Evolutionary conservation across 2,797 vertebrate species (phyloP), one percentile per base, ranked within the genome.

Genomic region (Typhlichthys eigenmanni): DNA sequence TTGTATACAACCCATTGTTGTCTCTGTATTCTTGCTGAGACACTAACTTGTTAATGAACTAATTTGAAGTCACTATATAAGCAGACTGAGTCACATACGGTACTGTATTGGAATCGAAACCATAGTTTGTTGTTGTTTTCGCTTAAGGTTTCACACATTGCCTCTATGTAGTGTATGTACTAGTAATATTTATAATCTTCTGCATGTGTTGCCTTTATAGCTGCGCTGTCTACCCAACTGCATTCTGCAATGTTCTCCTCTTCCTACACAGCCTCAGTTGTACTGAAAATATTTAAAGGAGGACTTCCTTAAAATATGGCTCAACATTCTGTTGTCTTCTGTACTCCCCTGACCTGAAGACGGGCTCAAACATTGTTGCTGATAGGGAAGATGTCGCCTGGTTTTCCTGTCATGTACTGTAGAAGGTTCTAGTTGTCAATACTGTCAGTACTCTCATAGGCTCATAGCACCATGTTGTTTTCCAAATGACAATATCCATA

Each of bases 201-300:
- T 47, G 75, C 83, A 84, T 90, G 86, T 75, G 73, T 89, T 85
- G 83, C 89, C 83, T 89, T 29, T 87, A 77, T 60, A 82, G 76
- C 85, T 80, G 65, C 80, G 82, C 64, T 7, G 38, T 68, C 57
- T 38, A 60, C 50, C 69, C 62, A 47, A 60, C 57, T 64, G 64
- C 77, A 59, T 66, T 75, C 48, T 38, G 69, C 12, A 57, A 64
- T 51, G 0, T 56, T 78, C 48, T 14, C 58, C 70, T 75, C 55
- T 16, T 66, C 70, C 64, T 4, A n/a, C 70, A 72, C 47, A 2
- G 64, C 48, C 68, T 38, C 13, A 43, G 8, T 24, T 19, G 13
- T 48, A 14, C 52, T 54, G 52, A 13, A 54, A 54, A 54, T 13
- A 17, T 5, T 29, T 29, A 13, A 54, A 32, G 5, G 29, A 54